A percentile compares a stretch with the other conserved stretches of the same genome.
Conservation (phyloP, 2,888 invertebrate species). For the Thecophora atra region DNA sequence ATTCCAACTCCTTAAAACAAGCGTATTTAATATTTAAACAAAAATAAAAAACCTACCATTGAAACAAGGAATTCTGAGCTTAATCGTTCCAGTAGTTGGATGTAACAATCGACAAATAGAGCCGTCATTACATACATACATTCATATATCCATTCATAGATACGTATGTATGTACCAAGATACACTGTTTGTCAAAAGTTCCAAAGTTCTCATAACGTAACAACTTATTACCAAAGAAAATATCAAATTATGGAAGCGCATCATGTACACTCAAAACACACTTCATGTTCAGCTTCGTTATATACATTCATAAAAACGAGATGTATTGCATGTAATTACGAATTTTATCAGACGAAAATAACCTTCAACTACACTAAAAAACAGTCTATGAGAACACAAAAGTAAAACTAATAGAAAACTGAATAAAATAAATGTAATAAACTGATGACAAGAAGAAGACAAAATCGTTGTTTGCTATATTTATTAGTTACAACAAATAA, state of each 20-base stretch:
- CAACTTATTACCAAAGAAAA: background rate
- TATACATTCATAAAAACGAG: constrained; percentile 6
- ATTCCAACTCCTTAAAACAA: constrained; percentile 11
- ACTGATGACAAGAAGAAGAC: constrained; percentile 32
- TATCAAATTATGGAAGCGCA: background rate
- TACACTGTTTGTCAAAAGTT: background rate
- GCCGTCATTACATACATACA: too few species aligned
- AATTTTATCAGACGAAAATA: background rate
- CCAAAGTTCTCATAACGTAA: background rate
- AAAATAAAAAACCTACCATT: constrained; percentile 7
- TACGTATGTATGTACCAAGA: background rate
- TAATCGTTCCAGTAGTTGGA: background rate
- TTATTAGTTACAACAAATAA: too few species aligned
- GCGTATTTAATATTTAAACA: background rate
- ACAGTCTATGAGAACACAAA: constrained; percentile 17
- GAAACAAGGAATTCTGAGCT: constrained; percentile 11
- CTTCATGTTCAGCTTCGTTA: constrained; percentile 1
- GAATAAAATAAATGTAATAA: constrained; percentile 40
- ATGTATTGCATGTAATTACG: constrained; percentile 8
- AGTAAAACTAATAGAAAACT: constrained; percentile 26
- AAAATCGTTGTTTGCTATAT: constrained; percentile 25
- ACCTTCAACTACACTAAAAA: constrained; percentile 11
- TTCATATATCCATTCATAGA: too few species aligned
- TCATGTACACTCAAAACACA: background rate
- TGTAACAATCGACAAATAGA: background rate